Conservation (phyloP, 2,888 invertebrate species). For the Ichneumoninae sp. region DNA sequence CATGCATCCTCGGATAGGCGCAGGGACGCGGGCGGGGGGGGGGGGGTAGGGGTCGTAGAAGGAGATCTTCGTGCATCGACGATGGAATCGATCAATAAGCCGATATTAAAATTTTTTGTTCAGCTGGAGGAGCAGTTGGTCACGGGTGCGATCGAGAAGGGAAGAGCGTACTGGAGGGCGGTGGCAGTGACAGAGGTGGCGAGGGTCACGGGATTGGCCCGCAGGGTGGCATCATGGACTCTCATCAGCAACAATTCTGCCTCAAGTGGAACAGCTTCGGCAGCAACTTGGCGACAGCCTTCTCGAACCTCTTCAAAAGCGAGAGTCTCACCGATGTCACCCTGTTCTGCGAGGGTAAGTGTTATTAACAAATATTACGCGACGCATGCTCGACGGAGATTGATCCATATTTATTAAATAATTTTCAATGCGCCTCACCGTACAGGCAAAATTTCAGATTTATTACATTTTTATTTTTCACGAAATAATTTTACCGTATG, state of each 20-base stretch:
- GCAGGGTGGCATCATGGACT: conserved; percentile 93
- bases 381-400: neutral
- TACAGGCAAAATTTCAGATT: too few species aligned
- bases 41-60: neutral
- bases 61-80: neutral
- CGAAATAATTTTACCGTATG: too few species aligned
- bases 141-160: conserved; percentile 82
- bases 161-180: conserved; percentile 80
- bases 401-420: neutral
- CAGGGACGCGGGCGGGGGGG: neutral
- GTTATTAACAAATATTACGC: neutral
- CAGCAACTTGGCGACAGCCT: conserved; percentile 95
- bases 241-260: conserved; percentile 96
- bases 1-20: neutral
- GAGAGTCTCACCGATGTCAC: conserved; percentile 97
- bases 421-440: neutral
- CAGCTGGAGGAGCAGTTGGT: conserved; percentile 83
- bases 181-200: conserved; percentile 80
- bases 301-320: conserved; percentile 96
- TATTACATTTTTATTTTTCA: too few species aligned
- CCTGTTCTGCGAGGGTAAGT: conserved; percentile 96
- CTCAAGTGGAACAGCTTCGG: conserved; percentile 98
- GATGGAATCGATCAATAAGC: conserved; percentile 36
- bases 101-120: conserved; percentile 50
- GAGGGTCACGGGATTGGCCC: conserved; percentile 80